These are phyloP conservation scores for Mesorhabditis spiculigera DNA, from an alignment of 2,888 invertebrate species.

Conservation along the genomic window DNA sequence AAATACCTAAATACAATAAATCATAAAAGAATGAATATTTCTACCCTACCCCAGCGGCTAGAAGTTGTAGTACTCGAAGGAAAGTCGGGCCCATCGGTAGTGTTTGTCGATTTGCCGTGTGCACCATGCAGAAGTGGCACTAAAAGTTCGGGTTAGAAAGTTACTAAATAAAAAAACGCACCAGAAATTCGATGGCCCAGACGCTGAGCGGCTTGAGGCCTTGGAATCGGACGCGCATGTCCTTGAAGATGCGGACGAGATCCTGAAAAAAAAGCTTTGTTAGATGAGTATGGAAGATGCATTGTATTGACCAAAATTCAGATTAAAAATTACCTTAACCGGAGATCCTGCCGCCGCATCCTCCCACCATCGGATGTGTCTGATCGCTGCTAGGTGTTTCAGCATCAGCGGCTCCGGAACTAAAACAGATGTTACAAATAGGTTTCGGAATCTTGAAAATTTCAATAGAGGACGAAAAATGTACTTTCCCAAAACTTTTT, in stretches of 20 bases:
- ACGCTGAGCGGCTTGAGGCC: not conserved
- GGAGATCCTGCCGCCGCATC: slow-evolving; percentile 1
- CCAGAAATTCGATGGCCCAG: slow-evolving; percentile 6
- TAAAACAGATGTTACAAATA: not conserved
- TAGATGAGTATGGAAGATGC: too few relatives aligned
- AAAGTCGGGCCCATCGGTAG: not conserved
- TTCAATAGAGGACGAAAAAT: not conserved
- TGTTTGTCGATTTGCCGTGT: not conserved
- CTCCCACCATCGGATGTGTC: slow-evolving; percentile 3
- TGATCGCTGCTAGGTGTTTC: not conserved
- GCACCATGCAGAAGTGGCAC: slow-evolving; percentile 5
- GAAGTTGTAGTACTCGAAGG: not conserved
- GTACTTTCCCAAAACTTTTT: not conserved
- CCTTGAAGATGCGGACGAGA: slow-evolving; percentile 4
- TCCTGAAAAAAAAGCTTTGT: not conserved
- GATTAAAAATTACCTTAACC: not conserved
- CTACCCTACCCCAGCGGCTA: not conserved
- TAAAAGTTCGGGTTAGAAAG: not conserved
- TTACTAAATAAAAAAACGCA: not conserved
- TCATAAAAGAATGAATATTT: not conserved
- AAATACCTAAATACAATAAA: not conserved
- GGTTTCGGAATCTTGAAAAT: not conserved
- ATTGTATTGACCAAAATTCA: too few relatives aligned
- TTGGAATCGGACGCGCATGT: not conserved
- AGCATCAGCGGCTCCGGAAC: not conserved